phyloP scores from a whole-genome alignment of 1,140 invertebrate species.

The Drosophila simulans region DNA sequence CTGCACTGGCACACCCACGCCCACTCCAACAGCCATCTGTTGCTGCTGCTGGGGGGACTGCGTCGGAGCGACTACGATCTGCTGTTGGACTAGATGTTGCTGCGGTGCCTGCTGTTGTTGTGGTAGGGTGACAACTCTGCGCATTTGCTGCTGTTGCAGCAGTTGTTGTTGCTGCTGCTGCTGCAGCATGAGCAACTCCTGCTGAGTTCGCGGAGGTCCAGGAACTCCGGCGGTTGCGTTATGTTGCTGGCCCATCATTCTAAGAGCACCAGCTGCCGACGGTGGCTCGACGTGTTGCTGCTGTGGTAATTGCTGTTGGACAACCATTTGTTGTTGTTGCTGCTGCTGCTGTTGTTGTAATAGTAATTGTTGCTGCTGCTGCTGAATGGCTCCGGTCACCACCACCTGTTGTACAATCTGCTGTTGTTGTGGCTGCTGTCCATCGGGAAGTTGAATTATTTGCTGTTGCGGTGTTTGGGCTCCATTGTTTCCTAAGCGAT shows the following conservation, averaged over 20 bases:
- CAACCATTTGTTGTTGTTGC: constrained; percentile 71
- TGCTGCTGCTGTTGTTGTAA: constrained; percentile 47
- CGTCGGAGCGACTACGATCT: constrained; percentile 67
- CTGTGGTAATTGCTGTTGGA: constrained; percentile 51
- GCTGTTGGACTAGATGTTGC: constrained; percentile 74
- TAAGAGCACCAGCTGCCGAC: constrained; percentile 89
- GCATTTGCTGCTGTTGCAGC: constrained; percentile 72
- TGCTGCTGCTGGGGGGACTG: constrained; percentile 49
- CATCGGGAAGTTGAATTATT: constrained; percentile 81
- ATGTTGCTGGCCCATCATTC: constrained; percentile 93
- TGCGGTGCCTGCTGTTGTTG: constrained; percentile 68
- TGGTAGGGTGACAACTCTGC: constrained; percentile 85
- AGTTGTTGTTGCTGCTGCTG: constrained; percentile 73
- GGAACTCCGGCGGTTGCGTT: constrained; percentile 86
- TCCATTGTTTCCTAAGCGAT: constrained; percentile 89
- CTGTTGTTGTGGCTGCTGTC: constrained; percentile 85
- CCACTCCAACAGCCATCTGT: constrained; percentile 54
- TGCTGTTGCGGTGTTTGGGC: constrained; percentile 85
- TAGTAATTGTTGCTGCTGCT: constrained; percentile 63
- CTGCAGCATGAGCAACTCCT: constrained; percentile 72
- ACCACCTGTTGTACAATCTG: constrained; percentile 79
- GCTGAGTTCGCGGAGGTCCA: constrained; percentile 63
- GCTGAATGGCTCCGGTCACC: constrained; percentile 55
- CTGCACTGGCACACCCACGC: constrained; percentile 58
- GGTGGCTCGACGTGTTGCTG: constrained; percentile 85